Evolutionary conservation across 92 coral and sea anemone genomes (phyloP).

Genomic region (Metridium senile): DNA sequence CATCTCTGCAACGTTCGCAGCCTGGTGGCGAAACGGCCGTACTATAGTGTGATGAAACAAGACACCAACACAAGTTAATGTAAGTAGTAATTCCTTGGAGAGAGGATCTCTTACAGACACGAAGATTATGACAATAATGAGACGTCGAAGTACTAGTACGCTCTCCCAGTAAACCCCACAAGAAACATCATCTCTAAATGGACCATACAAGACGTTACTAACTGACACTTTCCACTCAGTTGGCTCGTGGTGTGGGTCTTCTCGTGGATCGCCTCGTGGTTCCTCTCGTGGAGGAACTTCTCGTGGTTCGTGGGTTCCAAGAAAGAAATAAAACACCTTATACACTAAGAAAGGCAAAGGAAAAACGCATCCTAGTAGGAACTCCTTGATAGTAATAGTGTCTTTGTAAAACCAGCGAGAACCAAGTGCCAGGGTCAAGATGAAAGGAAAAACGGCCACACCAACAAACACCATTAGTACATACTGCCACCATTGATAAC

Average conservation of each 20-base stretch:
- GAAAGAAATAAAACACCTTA: conserved; percentile 27
- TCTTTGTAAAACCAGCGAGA: conserved; percentile 63
- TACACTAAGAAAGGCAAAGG: conserved; percentile 59
- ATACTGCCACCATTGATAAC: conserved; percentile 84
- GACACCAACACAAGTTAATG: conserved; percentile 51
- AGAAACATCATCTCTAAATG: conserved; percentile 6
- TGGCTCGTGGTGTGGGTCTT: neutral
- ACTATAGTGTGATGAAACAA: conserved; percentile 54
- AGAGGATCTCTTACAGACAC: conserved; percentile 55
- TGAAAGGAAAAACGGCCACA: conserved; percentile 64
- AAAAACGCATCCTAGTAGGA: conserved; percentile 63
- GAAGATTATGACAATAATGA: conserved; percentile 43
- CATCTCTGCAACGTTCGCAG: conserved; percentile 58
- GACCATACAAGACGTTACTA: conserved; percentile 22
- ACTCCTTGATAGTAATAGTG: conserved; percentile 44
- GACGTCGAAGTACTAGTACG: conserved; percentile 65
- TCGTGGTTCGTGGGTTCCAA: conserved; percentile 1
- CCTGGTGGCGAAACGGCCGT: conserved; percentile 52
- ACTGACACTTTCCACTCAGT: conserved; percentile 21
- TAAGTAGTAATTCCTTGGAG: conserved; percentile 38
- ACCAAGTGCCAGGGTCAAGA: conserved; percentile 68
- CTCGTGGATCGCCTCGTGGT: neutral
- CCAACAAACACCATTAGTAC: conserved; percentile 41
- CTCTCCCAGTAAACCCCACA: conserved; percentile 73
- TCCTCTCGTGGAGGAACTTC: neutral